phyloP scores from a whole-genome alignment of 2,797 vertebrate species.

The Anableps anableps region DNA sequence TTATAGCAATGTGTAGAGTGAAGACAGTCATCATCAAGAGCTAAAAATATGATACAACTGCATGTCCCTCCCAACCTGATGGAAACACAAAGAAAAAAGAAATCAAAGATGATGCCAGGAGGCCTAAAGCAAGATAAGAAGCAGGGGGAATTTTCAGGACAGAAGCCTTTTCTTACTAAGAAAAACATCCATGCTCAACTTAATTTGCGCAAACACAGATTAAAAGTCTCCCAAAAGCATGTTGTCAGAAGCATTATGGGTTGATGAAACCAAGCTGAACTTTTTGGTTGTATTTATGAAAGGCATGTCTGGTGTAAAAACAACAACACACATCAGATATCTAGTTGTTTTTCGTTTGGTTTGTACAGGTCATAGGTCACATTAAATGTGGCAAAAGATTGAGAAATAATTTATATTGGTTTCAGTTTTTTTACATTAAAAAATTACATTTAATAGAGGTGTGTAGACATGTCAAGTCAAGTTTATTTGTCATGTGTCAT shows the following conservation, averaged over 20 bases:
- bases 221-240: background rate
- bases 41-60: background rate
- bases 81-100: background rate
- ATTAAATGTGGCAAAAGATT: background rate
- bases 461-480: background rate
- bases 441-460: background rate
- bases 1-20: no score
- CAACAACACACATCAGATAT: background rate
- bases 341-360: background rate
- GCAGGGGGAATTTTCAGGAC: background rate
- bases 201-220: background rate
- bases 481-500: no score
- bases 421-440: background rate
- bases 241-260: background rate
- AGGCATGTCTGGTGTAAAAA: background rate
- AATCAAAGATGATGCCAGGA: background rate
- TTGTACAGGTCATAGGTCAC: background rate
- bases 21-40: background rate
- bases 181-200: background rate
- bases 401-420: background rate
- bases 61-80: background rate
- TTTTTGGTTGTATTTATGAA: background rate
- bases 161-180: background rate
- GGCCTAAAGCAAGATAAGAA: background rate
- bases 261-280: background rate